A percentile compares a stretch with the other conserved stretches of the same genome.
phyloP scores from a whole-genome alignment of 2,888 invertebrate species.

The Melanotus villosus region DNA sequence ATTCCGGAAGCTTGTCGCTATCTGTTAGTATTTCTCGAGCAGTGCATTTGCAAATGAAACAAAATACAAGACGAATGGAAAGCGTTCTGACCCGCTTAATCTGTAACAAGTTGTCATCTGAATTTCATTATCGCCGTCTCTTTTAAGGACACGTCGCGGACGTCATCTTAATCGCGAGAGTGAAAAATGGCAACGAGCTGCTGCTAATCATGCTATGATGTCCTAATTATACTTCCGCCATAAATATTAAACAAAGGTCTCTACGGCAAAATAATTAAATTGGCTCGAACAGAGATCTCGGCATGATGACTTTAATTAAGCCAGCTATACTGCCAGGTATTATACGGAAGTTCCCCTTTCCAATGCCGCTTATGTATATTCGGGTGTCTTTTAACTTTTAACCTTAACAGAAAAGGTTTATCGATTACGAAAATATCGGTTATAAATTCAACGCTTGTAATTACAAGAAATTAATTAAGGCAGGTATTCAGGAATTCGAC shows the following conservation, averaged over 20 bases:
- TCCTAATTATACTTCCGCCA: conserved; percentile 49
- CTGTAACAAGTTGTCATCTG: conserved; percentile 42
- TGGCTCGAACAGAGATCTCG: conserved; percentile 49
- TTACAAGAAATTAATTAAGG: conserved; percentile 16
- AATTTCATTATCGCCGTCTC: conserved; percentile 38
- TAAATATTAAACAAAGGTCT: conserved; percentile 50
- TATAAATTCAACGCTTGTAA: not conserved
- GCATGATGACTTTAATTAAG: conserved; percentile 51
- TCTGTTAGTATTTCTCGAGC: conserved; percentile 16
- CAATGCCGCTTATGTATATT: not conserved
- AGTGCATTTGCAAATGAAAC: conserved; percentile 15
- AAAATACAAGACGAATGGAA: conserved; percentile 28
- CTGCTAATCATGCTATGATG: conserved; percentile 49
- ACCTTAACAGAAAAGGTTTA: not conserved
- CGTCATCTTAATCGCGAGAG: conserved; percentile 43
- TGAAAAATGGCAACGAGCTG: conserved; percentile 47
- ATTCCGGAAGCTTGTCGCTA: conserved; percentile 22
- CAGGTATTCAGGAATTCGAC: not conserved
- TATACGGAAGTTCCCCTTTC: not conserved
- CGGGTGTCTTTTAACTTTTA: not conserved
- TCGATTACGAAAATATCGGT: not conserved
- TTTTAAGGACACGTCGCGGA: conserved; percentile 24
- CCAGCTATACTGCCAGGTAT: conserved; percentile 42
- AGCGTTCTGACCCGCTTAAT: conserved; percentile 34
- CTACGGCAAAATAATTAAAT: conserved; percentile 51